These are phyloP conservation scores for Rhyacophila brunnea DNA, from an alignment of 1,140 invertebrate genomes.

Conservation along the genomic window DNA sequence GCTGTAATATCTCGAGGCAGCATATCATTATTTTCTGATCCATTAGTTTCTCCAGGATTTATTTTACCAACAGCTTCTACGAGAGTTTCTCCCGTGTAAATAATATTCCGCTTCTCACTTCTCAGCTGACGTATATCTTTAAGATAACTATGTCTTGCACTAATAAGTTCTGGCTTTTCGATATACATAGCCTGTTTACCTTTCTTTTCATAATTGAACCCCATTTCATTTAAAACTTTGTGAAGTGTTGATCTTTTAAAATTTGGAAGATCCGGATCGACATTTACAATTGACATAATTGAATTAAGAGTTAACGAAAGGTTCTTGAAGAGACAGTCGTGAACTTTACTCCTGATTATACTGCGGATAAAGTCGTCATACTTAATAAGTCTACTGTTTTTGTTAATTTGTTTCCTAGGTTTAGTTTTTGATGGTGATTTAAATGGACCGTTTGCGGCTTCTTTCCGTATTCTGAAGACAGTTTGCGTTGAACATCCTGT, in stretches of 20 bases:
- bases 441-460: constrained; percentile 1
- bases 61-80: too few relatives aligned
- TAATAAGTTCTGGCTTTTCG: constrained; percentile 2
- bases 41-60: too few relatives aligned
- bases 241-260: constrained; percentile 9
- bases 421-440: constrained; percentile 10
- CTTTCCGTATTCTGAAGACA: constrained; percentile 10
- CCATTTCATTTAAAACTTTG: constrained; percentile 15
- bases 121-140: background rate
- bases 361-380: constrained; percentile 7
- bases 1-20: too few relatives aligned
- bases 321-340: constrained; percentile 8
- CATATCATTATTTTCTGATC: too few relatives aligned
- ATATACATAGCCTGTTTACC: constrained; percentile 8
- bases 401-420: constrained; percentile 8
- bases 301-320: constrained; percentile 8
- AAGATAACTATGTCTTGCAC: constrained; percentile 4
- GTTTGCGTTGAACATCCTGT: constrained; percentile 12
- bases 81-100: too few relatives aligned
- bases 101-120: background rate
- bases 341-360: constrained; percentile 9
- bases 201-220: constrained; percentile 11
- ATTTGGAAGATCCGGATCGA: constrained; percentile 6
- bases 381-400: constrained; percentile 12
- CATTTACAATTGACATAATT: constrained; percentile 3